phyloP scores from a whole-genome alignment of 2,888 invertebrate genomes.

The Latheticus oryzae region DNA sequence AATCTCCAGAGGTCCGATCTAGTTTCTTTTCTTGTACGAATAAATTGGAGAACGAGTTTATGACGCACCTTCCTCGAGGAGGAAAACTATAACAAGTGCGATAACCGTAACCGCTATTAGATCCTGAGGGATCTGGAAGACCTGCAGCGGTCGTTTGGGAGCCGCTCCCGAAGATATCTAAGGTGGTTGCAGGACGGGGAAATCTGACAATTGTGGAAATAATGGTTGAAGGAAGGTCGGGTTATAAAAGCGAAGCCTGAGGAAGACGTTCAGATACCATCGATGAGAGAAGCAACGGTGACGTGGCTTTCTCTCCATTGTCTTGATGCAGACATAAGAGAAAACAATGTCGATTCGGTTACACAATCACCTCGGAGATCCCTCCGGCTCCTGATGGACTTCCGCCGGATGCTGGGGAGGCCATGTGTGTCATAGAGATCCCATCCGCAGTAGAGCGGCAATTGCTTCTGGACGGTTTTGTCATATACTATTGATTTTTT shows the following conservation, averaged over 20 bases:
- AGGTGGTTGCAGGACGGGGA: conserved; percentile 51
- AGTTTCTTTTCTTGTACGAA: too few species aligned
- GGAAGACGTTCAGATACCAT: conserved; percentile 61
- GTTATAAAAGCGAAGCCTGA: conserved; percentile 60
- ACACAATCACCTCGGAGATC: conserved; percentile 61
- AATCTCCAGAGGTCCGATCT: too few species aligned
- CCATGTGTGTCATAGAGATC: too few species aligned
- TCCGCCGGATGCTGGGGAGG: conserved; percentile 62
- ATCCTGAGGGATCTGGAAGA: conserved; percentile 60
- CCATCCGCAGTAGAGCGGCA: too few species aligned
- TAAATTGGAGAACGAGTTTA: conserved; percentile 63
- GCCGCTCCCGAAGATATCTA: conserved; percentile 56
- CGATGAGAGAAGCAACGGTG: conserved; percentile 60
- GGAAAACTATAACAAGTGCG: conserved; percentile 63
- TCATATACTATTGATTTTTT: too few species aligned
- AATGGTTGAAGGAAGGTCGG: conserved; percentile 60
- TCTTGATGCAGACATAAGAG: conserved; percentile 59
- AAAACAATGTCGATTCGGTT: conserved; percentile 61
- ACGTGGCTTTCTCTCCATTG: conserved; percentile 49
- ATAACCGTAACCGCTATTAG: conserved; percentile 64
- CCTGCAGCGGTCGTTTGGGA: conserved; percentile 61
- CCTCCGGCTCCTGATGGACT: conserved; percentile 63
- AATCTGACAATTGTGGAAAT: conserved; percentile 63
- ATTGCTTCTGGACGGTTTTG: too few species aligned
- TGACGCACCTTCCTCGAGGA: conserved; percentile 63